These are phyloP conservation scores for Alectura lathami DNA, from an alignment of 2,113 vertebrate species.

Conservation along the genomic window DNA sequence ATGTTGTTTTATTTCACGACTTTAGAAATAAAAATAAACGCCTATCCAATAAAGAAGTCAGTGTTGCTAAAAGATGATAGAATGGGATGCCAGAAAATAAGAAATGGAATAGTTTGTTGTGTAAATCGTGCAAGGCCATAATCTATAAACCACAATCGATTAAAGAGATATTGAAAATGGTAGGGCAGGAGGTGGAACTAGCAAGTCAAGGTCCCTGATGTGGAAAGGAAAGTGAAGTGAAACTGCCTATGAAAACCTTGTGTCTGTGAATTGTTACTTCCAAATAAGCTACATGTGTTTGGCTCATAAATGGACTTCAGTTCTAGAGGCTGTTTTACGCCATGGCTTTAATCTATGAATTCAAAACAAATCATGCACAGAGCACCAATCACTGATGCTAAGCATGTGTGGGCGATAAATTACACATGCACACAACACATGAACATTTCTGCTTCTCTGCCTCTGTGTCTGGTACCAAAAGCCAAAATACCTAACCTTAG, in stretches of 20 bases:
- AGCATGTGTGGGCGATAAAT: conserved; percentile 24
- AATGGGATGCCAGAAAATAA: conserved; percentile 60
- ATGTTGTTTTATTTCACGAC: conserved; percentile 45
- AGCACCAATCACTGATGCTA: neutral
- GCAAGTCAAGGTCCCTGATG: neutral
- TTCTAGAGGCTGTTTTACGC: conserved; percentile 17
- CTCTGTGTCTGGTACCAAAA: neutral
- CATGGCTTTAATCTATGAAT: conserved; percentile 39
- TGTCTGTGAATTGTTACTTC: neutral
- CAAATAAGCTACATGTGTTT: conserved; percentile 30
- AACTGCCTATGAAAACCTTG: conserved; percentile 30
- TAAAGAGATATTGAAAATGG: conserved; percentile 38
- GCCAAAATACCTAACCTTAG: neutral
- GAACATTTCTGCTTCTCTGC: neutral
- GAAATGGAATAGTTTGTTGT: conserved; percentile 45
- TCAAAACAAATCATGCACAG: conserved; percentile 32
- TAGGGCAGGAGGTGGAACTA: conserved; percentile 4
- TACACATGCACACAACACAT: neutral
- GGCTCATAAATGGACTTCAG: neutral
- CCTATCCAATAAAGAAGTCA: conserved; percentile 53
- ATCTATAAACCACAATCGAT: conserved; percentile 55
- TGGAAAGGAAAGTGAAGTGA: conserved; percentile 18
- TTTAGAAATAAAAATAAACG: conserved; percentile 62
- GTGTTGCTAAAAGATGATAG: conserved; percentile 61
- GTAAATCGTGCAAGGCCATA: conserved; percentile 25